Evolutionary conservation across 2,113 vertebrate genomes (phyloP).

Genomic region (Diphyllodes magnificus): DNA sequence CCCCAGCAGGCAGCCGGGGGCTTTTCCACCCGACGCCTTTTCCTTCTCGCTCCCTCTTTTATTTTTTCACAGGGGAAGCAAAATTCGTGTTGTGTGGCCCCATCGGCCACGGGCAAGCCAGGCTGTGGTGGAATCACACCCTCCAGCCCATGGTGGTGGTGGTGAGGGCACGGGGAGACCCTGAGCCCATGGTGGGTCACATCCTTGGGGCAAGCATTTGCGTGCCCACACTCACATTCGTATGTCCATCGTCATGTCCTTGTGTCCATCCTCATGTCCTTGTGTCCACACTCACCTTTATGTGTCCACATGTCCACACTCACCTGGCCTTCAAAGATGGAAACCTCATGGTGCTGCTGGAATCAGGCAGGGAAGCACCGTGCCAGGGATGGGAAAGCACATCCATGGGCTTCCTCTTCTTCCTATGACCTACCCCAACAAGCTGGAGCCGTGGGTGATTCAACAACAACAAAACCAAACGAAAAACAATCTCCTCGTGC

Average conservation of each 20-base stretch:
- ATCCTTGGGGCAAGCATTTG: fast-evolving
- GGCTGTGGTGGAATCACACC: fast-evolving
- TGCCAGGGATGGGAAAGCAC: fast-evolving
- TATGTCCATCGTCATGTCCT: not conserved
- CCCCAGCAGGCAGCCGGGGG: conserved; percentile 33
- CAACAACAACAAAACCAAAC: conserved; percentile 1
- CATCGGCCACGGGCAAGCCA: fast-evolving
- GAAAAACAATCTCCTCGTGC: conserved; percentile 56
- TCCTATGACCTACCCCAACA: not conserved
- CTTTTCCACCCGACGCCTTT: not conserved
- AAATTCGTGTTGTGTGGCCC: conserved; percentile 11
- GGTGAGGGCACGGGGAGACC: not conserved
- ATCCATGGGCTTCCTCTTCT: not conserved
- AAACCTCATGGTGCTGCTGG: fast-evolving
- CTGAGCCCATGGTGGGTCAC: fast-evolving
- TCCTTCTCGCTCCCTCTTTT: not conserved
- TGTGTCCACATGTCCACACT: not conserved
- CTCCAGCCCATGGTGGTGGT: fast-evolving
- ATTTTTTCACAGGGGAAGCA: not conserved
- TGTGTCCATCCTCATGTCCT: not conserved
- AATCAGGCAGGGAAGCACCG: fast-evolving
- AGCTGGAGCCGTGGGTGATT: not conserved
- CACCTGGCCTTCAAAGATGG: not conserved
- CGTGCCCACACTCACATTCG: fast-evolving
- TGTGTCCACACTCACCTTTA: not conserved